Conservation (phyloP, 2,888 invertebrate genomes). For the Leptodirus hochenwartii region DNA sequence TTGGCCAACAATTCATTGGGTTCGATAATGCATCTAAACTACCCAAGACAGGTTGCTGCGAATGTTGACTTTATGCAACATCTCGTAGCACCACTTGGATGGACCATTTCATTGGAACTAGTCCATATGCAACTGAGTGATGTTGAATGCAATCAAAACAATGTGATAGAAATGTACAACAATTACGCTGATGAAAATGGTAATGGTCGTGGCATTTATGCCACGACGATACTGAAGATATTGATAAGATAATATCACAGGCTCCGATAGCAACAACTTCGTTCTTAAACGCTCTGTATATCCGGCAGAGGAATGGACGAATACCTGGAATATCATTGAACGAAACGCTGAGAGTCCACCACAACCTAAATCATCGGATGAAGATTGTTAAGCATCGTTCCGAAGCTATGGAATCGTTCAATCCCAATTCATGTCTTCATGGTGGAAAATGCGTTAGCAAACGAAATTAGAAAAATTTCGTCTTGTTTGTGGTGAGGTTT, state of each 20-base stretch:
- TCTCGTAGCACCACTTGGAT: conserved; percentile 36
- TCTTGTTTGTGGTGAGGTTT: no score
- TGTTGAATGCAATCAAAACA: conserved; percentile 18
- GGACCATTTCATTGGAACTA: conserved; percentile 31
- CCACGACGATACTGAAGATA: conserved; percentile 21
- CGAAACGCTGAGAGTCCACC: conserved; percentile 39
- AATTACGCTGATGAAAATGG: conserved; percentile 54
- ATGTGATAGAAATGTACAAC: conserved; percentile 32
- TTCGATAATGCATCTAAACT: conserved; percentile 35
- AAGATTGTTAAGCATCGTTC: conserved; percentile 41
- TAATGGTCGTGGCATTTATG: conserved; percentile 50
- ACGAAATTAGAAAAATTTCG: conserved; percentile 33
- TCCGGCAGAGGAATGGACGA: conserved; percentile 34
- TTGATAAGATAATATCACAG: conserved; percentile 21
- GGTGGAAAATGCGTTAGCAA: conserved; percentile 47
- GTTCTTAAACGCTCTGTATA: conserved; percentile 43
- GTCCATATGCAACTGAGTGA: conserved; percentile 29
- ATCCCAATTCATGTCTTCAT: conserved; percentile 55
- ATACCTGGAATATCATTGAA: conserved; percentile 37
- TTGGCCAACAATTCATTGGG: conserved; percentile 30
- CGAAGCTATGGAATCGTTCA: conserved; percentile 45
- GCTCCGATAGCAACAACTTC: conserved; percentile 42
- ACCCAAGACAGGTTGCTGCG: conserved; percentile 33
- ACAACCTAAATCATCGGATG: conserved; percentile 43
- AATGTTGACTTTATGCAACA: conserved; percentile 35